phyloP scores from a whole-genome alignment of 2,113 vertebrate genomes.

The Phrynocephalus versicolor region DNA sequence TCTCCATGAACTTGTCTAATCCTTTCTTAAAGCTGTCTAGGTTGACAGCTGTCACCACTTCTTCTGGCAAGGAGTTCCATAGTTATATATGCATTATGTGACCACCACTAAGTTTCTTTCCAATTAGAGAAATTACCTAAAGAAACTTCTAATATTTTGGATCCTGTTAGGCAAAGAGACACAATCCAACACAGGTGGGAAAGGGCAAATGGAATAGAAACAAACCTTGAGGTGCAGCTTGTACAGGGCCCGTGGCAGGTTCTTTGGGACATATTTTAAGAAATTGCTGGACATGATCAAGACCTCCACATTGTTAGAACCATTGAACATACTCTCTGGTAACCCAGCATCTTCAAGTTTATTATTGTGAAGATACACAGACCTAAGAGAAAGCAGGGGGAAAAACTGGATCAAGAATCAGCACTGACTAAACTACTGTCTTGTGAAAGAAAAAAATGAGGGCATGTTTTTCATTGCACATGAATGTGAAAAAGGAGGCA shows the following conservation, averaged over 20 bases:
- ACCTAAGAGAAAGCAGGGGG: slow-evolving; percentile 73
- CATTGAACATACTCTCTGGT: slow-evolving; percentile 91
- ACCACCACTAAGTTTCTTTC: too few relatives aligned
- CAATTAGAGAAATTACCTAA: too few relatives aligned
- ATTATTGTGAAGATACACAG: slow-evolving; percentile 98
- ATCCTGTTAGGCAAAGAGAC: neutral
- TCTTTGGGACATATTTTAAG: slow-evolving; percentile 88
- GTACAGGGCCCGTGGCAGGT: slow-evolving; percentile 86
- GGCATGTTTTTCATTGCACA: too few relatives aligned
- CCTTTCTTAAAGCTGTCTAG: too few relatives aligned
- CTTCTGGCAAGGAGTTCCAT: too few relatives aligned
- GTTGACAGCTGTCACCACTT: too few relatives aligned
- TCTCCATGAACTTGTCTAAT: too few relatives aligned
- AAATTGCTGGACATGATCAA: slow-evolving; percentile 98
- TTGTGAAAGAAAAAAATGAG: too few relatives aligned
- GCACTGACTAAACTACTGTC: neutral
- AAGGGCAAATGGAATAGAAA: neutral
- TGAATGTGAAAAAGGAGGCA: too few relatives aligned
- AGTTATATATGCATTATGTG: too few relatives aligned
- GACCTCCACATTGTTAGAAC: slow-evolving; percentile 89
- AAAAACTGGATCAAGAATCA: neutral
- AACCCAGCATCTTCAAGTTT: slow-evolving; percentile 91
- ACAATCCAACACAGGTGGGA: neutral
- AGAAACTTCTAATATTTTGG: neutral
- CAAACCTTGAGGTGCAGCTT: slow-evolving; percentile 94